These are phyloP conservation scores for Psilanteris sp. DNA, from an alignment of 1,140 invertebrate species.

Conservation along the genomic window DNA sequence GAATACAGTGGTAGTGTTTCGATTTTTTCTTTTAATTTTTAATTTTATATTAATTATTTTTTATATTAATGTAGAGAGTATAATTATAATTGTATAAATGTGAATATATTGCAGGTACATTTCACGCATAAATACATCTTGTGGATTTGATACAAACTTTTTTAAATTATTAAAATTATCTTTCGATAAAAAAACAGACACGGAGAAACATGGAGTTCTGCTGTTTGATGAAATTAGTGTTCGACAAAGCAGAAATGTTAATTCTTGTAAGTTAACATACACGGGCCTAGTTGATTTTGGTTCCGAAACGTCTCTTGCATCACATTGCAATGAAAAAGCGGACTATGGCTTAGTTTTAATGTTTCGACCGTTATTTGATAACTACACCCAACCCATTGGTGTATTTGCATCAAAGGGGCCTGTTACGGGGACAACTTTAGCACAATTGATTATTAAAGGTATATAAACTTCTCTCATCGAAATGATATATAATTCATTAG, in stretches of 20 bases:
- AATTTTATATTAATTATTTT: too few species aligned
- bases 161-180: too few species aligned
- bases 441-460: conserved; percentile 6
- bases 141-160: too few species aligned
- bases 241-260: not conserved
- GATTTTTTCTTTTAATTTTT: too few species aligned
- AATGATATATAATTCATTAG: too few species aligned
- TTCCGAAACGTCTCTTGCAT: not conserved
- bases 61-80: too few species aligned
- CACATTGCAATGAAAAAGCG: not conserved
- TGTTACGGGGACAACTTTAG: conserved; percentile 1
- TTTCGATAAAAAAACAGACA: not conserved
- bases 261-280: conserved; percentile 1
- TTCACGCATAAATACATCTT: too few species aligned
- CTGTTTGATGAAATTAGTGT: conserved; percentile 1
- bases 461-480: too few species aligned
- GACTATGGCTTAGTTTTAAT: conserved; percentile 20
- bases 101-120: too few species aligned
- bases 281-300: conserved; percentile 4
- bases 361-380: not conserved
- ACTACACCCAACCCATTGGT: not conserved
- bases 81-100: too few species aligned
- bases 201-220: not conserved
- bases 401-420: conserved; percentile 3
- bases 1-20: too few species aligned